These are phyloP conservation scores for Dipodomys merriami DNA, from an alignment of 2,113 vertebrate species.

Conservation along the genomic window DNA sequence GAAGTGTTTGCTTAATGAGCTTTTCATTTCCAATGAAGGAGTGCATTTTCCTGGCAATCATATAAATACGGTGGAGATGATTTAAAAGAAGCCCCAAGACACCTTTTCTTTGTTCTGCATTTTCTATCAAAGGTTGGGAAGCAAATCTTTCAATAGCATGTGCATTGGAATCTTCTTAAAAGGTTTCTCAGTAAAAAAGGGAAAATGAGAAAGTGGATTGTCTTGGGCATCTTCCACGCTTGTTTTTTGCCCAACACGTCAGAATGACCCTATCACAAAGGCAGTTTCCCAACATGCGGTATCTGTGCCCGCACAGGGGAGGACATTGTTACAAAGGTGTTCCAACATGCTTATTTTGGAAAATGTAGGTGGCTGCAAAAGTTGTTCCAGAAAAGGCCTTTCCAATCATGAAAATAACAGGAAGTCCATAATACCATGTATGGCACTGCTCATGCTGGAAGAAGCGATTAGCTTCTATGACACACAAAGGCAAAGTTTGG, in stretches of 20 bases:
- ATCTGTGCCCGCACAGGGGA: too few species aligned
- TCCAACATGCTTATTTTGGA: conserved; percentile 6
- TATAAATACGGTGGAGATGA: background rate
- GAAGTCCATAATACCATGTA: background rate
- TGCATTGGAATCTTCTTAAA: conserved; percentile 14
- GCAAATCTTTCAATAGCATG: background rate
- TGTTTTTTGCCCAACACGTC: background rate
- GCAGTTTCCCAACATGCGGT: background rate
- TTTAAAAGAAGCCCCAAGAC: background rate
- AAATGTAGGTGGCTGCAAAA: conserved; percentile 40
- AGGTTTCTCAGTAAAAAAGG: background rate
- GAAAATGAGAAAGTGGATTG: background rate
- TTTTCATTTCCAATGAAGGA: conserved; percentile 1
- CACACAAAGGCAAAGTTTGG: background rate
- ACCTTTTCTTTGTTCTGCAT: conserved; percentile 50
- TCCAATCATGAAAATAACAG: background rate
- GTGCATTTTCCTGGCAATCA: background rate
- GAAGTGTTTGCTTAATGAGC: conserved; percentile 32
- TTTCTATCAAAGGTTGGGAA: conserved; percentile 41
- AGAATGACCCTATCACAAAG: conserved; percentile 21
- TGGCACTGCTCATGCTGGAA: background rate
- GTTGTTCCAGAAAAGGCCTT: conserved; percentile 33
- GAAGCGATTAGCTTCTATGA: background rate
- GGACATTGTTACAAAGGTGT: background rate
- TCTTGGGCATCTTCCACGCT: conserved; percentile 20